Evolutionary conservation across 2,797 vertebrate genomes (phyloP), one percentile per base, ranked within the genome.

Genomic region (Acanthis flammea): DNA sequence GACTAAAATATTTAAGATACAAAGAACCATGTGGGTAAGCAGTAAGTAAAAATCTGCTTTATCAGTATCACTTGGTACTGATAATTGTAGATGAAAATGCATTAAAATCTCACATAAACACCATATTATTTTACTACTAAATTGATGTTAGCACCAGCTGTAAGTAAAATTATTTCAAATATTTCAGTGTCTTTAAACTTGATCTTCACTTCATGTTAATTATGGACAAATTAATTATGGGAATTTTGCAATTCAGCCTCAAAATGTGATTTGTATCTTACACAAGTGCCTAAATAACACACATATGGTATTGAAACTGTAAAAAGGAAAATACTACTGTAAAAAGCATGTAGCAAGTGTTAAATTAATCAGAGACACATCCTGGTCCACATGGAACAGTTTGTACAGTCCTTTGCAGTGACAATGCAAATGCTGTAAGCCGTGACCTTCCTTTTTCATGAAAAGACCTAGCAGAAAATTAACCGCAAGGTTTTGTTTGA

Each of bases 391-490:
- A 61, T 47, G 33, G 94, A 97, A 92, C 88, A 96, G 72, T 95
- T 95, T 95, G 97, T 89, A 76, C 90, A 87, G 92, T 96, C 95
- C 72, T 79, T 88, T 60, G 61, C 73, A 86, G 66, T 92, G 81
- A 97, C 92, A 97, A 97, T 96, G 95, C 90, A 94, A 94, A 96
- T 76, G 88, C 67, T 96, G 68, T 67, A 95, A 94, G 92, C 80
- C 9, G 3, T 96, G 94, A 97, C 95, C 97, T 97, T 97, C 96
- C 75, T 97, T 96, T 96, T 94, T 92, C 79, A 94, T 96, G 92
- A 95, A 94, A 97, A 91, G 90, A 84, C 92, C 54, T 83, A 95
- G 88, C 78, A 96, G 93, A 95, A 97, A 96, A 97, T 97, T 97
- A 97, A 93, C 88, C 54, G 67, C 78, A 97, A 94, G 90, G 85